Conservation (phyloP, 1,140 invertebrate genomes). For the Zaprionus nigranus region DNA sequence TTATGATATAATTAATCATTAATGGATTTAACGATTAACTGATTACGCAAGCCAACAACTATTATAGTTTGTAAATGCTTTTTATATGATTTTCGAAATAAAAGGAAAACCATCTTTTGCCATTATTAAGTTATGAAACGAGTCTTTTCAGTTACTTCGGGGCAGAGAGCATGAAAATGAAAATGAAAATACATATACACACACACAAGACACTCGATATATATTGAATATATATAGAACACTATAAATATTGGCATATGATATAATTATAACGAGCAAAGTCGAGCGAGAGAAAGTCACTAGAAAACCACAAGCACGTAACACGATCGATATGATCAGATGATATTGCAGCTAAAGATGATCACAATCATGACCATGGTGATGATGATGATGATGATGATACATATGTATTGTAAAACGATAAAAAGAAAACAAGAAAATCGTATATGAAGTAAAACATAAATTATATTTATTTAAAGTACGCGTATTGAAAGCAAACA, state of each 20-base stretch:
- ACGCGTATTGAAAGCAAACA: conserved; percentile 81
- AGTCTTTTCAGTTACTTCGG: conserved; percentile 54
- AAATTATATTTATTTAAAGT: conserved; percentile 83
- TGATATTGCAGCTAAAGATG: conserved; percentile 25
- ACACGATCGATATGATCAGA: conserved; percentile 30
- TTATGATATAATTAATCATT: conserved; percentile 33
- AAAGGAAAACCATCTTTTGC: conserved; percentile 71
- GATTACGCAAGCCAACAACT: conserved; percentile 80
- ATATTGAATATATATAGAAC: conserved; percentile 72
- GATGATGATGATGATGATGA: conserved; percentile 53
- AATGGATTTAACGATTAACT: conserved; percentile 37
- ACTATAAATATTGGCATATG: conserved; percentile 78
- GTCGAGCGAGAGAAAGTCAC: conserved; percentile 53
- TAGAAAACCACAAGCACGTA: conserved; percentile 49
- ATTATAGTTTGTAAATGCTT: conserved; percentile 82
- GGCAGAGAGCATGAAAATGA: conserved; percentile 36
- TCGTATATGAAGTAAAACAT: conserved; percentile 70
- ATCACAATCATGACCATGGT: conserved; percentile 8
- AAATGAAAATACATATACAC: conserved; percentile 50
- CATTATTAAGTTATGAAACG: conserved; percentile 75
- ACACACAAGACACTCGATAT: conserved; percentile 46
- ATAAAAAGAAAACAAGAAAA: conserved; percentile 47
- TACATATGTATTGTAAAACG: conserved; percentile 74
- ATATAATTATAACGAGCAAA: conserved; percentile 57
- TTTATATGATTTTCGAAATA: conserved; percentile 80